These are phyloP conservation scores for Oscheius onirici DNA, from an alignment of 2,888 invertebrate genomes.

Conservation along the genomic window DNA sequence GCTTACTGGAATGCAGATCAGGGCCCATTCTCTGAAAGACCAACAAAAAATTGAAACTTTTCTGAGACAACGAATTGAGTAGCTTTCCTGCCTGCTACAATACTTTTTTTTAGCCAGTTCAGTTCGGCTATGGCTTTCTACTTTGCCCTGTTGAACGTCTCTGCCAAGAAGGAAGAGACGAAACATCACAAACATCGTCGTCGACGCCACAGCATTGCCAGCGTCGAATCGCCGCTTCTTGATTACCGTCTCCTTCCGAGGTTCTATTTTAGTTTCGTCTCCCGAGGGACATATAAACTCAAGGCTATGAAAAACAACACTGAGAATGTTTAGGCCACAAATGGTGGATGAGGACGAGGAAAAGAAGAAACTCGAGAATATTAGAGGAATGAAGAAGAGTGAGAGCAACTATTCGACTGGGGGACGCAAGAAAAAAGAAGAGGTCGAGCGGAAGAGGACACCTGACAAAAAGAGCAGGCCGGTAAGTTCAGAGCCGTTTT, in stretches of 20 bases:
- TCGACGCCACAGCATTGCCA: slow-evolving; percentile 49
- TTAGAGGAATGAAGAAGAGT: slow-evolving; percentile 21
- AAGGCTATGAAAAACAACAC: neutral
- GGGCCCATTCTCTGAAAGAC: no score
- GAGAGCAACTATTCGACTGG: slow-evolving; percentile 24
- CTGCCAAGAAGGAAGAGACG: slow-evolving; percentile 41
- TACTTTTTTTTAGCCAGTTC: neutral
- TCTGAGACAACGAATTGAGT: no score
- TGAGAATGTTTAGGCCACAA: slow-evolving; percentile 22
- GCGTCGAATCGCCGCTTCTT: slow-evolving; percentile 47
- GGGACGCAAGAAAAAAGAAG: neutral
- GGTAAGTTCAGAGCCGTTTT: neutral
- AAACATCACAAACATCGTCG: slow-evolving; percentile 25
- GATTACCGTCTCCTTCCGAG: slow-evolving; percentile 51
- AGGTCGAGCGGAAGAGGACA: slow-evolving; percentile 1
- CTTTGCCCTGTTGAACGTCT: slow-evolving; percentile 52
- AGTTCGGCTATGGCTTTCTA: slow-evolving; percentile 54
- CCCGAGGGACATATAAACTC: neutral
- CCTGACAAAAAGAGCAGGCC: slow-evolving; percentile 9
- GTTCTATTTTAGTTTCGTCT: slow-evolving; percentile 24
- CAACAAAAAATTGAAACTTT: no score
- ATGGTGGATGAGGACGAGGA: slow-evolving; percentile 23
- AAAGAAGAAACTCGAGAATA: neutral
- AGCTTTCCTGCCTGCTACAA: neutral
- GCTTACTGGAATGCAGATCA: no score